These are phyloP conservation scores for Anoura caudifer DNA, from an alignment of 2,113 vertebrate genomes.

Conservation along the genomic window DNA sequence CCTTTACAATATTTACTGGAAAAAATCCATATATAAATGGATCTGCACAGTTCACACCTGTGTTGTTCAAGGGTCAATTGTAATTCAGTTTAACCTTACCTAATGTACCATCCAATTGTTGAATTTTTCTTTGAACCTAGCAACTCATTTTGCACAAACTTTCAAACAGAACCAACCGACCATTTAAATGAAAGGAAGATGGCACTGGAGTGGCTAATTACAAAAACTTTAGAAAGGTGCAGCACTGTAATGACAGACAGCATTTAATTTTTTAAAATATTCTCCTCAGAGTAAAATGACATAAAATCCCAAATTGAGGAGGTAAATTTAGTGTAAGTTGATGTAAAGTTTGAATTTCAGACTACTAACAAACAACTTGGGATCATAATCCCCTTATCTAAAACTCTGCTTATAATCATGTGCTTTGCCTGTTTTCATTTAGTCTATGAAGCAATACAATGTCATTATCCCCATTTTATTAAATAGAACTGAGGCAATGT, in stretches of 20 bases:
- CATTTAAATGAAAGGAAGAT: neutral
- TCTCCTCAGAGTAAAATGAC: slow-evolving; percentile 11
- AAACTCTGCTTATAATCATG: neutral
- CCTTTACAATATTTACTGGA: neutral
- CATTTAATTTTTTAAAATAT: neutral
- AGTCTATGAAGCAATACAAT: neutral
- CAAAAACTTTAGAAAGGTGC: neutral
- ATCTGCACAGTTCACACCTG: neutral
- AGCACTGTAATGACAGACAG: neutral
- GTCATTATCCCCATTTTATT: neutral
- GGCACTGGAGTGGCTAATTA: neutral
- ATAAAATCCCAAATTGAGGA: neutral
- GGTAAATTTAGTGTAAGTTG: neutral
- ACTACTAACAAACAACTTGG: neutral
- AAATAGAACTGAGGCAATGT: neutral
- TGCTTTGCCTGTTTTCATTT: neutral
- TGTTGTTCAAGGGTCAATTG: neutral
- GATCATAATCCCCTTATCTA: neutral
- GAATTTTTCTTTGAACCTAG: neutral
- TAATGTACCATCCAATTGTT: neutral
- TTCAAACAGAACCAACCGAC: neutral
- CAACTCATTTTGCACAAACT: neutral
- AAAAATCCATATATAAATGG: neutral
- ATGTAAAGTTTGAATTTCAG: neutral
- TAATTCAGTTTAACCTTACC: neutral